Percentiles rank a stretch among this genome's conserved stretches.
phyloP scores from a whole-genome alignment of 2,113 vertebrate species.

The Brachyhypopomus gauderio region DNA sequence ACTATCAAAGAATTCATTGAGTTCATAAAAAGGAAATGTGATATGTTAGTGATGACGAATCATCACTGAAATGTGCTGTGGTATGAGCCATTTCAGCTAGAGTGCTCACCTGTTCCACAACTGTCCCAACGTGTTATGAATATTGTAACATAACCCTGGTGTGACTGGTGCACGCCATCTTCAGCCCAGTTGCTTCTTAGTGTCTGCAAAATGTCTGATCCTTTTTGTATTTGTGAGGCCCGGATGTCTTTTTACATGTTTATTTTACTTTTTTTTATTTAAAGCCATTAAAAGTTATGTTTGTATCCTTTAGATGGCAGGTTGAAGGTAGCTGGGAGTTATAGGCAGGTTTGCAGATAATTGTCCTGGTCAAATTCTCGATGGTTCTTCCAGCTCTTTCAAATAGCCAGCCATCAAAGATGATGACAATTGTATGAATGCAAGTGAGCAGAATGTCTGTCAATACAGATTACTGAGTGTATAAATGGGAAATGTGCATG shows the following conservation, averaged over 20 bases:
- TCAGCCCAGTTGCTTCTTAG: not conserved
- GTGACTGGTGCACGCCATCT: not conserved
- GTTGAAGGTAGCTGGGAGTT: constrained; percentile 7
- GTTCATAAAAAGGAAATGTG: not conserved
- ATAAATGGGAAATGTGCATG: not conserved
- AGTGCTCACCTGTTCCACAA: not conserved
- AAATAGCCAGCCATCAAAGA: constrained; percentile 13
- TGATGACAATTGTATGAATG: constrained; percentile 29
- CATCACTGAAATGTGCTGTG: not conserved
- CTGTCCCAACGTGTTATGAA: not conserved
- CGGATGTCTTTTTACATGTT: constrained; percentile 19
- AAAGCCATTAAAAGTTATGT: constrained; percentile 28
- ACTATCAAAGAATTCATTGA: constrained; percentile 38
- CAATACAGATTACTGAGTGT: constrained; percentile 21
- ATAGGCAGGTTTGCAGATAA: constrained; percentile 32
- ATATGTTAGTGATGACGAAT: not conserved
- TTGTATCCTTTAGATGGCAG: constrained; percentile 20
- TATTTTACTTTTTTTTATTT: constrained; percentile 13
- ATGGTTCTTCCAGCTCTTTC: constrained; percentile 21
- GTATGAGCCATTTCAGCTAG: not conserved
- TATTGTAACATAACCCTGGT: not conserved
- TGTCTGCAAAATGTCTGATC: constrained; percentile 6
- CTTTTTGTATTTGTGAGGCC: not conserved
- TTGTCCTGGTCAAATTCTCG: constrained; percentile 31
- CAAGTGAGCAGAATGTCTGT: not conserved